phyloP scores from a whole-genome alignment of 2,797 vertebrate genomes.

The Gymnocypris eckloni region DNA sequence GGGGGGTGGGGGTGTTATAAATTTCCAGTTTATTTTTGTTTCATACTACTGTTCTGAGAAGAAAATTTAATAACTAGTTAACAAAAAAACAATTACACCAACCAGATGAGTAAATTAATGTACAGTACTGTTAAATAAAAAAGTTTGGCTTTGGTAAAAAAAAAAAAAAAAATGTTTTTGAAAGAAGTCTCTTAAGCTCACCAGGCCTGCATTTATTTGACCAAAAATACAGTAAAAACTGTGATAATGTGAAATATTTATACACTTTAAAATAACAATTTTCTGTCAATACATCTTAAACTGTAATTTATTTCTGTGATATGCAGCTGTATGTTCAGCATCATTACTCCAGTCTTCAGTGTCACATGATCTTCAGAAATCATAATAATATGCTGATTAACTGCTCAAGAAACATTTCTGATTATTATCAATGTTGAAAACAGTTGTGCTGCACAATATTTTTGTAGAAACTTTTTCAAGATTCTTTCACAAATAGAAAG shows the following conservation, averaged over 20 bases:
- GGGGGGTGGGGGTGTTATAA: too few relatives aligned
- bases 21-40: too few relatives aligned
- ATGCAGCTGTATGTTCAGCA: neutral
- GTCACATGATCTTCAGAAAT: neutral
- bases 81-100: neutral
- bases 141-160: neutral
- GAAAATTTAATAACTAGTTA: too few relatives aligned
- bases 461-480: neutral
- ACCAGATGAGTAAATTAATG: neutral
- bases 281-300: neutral
- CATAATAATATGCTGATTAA: neutral
- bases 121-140: neutral
- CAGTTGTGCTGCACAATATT: neutral
- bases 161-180: neutral
- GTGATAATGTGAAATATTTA: too few relatives aligned
- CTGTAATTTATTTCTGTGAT: neutral
- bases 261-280: neutral
- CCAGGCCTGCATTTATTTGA: neutral
- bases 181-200: neutral
- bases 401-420: neutral
- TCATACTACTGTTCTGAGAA: too few relatives aligned
- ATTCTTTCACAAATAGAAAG: neutral
- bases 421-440: neutral
- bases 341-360: neutral
- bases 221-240: neutral